Evolutionary conservation across 2,888 invertebrate species (phyloP), one percentile per base, ranked within the genome.

Genomic region (Criorhina ranunculi): DNA sequence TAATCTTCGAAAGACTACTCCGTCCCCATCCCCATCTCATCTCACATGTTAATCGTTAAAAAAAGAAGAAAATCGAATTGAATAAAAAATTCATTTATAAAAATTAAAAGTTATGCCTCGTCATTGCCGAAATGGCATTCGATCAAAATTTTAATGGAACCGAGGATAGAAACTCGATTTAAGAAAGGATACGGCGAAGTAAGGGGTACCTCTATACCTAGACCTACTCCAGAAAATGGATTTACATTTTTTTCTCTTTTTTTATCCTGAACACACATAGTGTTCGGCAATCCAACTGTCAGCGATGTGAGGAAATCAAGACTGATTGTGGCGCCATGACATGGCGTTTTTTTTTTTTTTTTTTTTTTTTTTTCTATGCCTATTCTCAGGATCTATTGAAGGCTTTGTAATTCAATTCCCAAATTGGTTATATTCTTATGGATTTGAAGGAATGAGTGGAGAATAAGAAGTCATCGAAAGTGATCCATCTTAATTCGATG

Each of bases 401-500:
- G 70, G 55, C 59, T 69, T 76, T 78, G 70, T 80, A 80, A 59
- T 70, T 70, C 80, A 85, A 85, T 76, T 80, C 42, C 85, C 70
- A 85, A 85, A 85, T 85, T 85, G 85, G 85, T 78, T 85, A 79
- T 75, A 79, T 75, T 79, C 79, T 64, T 64, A 24, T 46, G 51
- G 49, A 24, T 59, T 57, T 31, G 64, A 69, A 57, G 76, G 76
- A 60, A 46, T 76, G 69, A 55, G 60, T 69, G 46, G n/a, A 62
- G 83, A 85, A 85, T 55, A 85, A 88, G 88, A 88, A 89, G 90
- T 91, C 89, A 89, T 90, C 88, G 86, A 87, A 87, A 88, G 91
- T 90, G 90, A 91, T 91, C 91, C 90, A 91, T 91, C 91, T 91
- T 91, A 85, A 86, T 87, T 85, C 80, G 80, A 57, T 24, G 51